Conservation (phyloP, 2,888 invertebrate species). For the Urechis unicinctus region DNA sequence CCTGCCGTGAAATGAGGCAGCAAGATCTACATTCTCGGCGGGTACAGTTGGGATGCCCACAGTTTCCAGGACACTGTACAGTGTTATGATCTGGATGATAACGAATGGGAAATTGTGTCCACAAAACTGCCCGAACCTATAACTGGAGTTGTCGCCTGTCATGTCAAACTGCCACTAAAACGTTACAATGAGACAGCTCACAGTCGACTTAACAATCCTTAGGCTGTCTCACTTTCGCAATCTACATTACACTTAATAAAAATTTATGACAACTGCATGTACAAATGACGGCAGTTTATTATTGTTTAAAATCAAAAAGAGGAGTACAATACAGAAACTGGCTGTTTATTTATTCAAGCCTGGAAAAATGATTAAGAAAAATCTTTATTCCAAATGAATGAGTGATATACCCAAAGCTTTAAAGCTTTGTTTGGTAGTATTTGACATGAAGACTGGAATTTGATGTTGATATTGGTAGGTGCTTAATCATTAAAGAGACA, state of each 20-base stretch:
- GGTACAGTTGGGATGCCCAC: constrained; percentile 24
- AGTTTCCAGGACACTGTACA: constrained; percentile 23
- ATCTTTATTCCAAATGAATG: too few species aligned
- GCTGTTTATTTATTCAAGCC: too few species aligned
- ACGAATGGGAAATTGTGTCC: constrained; percentile 18
- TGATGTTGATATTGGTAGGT: too few species aligned
- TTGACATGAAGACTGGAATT: too few species aligned
- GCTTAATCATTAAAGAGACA: too few species aligned
- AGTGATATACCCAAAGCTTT: too few species aligned
- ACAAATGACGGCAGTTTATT: too few species aligned
- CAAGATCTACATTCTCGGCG: constrained; percentile 18
- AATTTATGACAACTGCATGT: too few species aligned
- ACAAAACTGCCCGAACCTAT: constrained; percentile 18
- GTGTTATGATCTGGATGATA: constrained; percentile 19
- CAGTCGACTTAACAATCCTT: background rate
- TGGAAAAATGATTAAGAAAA: too few species aligned
- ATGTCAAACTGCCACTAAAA: constrained; percentile 18
- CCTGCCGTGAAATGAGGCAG: constrained; percentile 16
- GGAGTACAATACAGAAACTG: too few species aligned
- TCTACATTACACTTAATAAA: background rate
- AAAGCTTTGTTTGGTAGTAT: too few species aligned
- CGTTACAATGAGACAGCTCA: constrained; percentile 9
- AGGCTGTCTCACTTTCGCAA: background rate
- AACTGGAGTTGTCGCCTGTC: constrained; percentile 20
- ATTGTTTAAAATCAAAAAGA: too few species aligned